These are phyloP conservation scores for Tachysurus fulvidraco DNA, from an alignment of 2,113 vertebrate genomes.

Conservation along the genomic window DNA sequence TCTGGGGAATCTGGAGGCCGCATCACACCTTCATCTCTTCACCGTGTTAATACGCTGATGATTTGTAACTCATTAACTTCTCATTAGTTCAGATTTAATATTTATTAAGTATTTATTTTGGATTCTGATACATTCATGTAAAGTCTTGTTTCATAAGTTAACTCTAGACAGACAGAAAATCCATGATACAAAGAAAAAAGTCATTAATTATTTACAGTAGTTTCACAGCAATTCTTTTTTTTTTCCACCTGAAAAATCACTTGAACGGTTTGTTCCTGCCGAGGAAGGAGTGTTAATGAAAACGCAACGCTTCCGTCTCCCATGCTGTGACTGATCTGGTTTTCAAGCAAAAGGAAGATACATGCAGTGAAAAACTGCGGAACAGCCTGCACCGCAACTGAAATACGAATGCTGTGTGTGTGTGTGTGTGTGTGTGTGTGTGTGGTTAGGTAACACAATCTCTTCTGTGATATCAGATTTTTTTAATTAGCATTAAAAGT, in stretches of 20 bases:
- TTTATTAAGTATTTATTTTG: too few species aligned
- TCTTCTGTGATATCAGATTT: not conserved
- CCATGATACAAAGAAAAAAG: not conserved
- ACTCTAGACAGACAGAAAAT: not conserved
- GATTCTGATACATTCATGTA: too few species aligned
- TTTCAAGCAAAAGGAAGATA: slow-evolving; percentile 5
- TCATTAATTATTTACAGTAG: not conserved
- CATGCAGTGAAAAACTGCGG: not conserved
- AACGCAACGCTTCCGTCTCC: not conserved
- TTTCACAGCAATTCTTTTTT: not conserved
- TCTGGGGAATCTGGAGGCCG: too few species aligned
- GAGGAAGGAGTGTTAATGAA: slow-evolving; percentile 13
- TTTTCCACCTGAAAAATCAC: not conserved
- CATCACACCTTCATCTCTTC: too few species aligned
- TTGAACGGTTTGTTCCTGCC: not conserved
- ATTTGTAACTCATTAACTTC: too few species aligned
- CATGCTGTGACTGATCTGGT: slow-evolving; percentile 7
- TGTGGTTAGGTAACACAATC: not conserved
- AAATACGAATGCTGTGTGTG: slow-evolving; percentile 24
- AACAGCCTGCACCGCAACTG: not conserved
- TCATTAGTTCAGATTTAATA: too few species aligned
- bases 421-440: slow-evolving; percentile 1
- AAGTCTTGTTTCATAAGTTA: not conserved
- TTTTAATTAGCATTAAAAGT: too few species aligned
- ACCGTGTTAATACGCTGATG: too few species aligned